Evolutionary conservation across 2,797 vertebrate genomes (phyloP), one percentile per base, ranked within the genome.

Genomic region (Salarias fasciatus): DNA sequence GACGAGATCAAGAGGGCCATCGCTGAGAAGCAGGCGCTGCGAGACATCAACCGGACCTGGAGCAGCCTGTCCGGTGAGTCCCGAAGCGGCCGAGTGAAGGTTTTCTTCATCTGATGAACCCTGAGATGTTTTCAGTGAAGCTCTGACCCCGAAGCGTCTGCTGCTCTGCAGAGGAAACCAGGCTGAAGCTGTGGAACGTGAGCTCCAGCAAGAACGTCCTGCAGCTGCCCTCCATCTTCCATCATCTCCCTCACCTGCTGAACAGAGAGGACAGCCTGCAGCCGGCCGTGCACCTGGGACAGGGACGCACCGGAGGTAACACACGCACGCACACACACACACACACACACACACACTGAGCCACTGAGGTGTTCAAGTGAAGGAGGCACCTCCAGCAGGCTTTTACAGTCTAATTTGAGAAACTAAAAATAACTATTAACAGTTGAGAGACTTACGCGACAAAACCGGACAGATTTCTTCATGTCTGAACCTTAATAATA

Each of bases 221-320:
- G 75, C 97, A 97, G 91, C 94, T 98, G 79, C 97, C 97, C 83
- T 98, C 95, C 65, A 95, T 99, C 93, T 98, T 98, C 92, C 96
- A 98, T 87, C 96, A 98, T 86, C 95, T 99, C 76, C 97, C 97
- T 33, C 97, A 99, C 91, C 95, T 99, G 84, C 93, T 97, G 87
- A 94, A 94, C 92, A 91, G 95, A 80, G 96, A 98, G 86, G 96
- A 94, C 92, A 97, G 96, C 80, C 94, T 99, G 75, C 96, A 96
- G 89, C 97, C 97, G 0, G 94, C 96, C 0, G 93, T 99, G 69
- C 96, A 96, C 63, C 87, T 98, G 86, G 96, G 97, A 51, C 96
- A 97, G 89, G 96, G 97, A 41, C 94, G 97, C 77, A 97, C 95
- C 0, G 97, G 97, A 93, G 97, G 97, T 97, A 88, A 84, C 18